Percentiles rank a stretch among this genome's conserved stretches.
phyloP scores from a whole-genome alignment of 2,797 vertebrate species.

The Chiloscyllium punctatum region DNA sequence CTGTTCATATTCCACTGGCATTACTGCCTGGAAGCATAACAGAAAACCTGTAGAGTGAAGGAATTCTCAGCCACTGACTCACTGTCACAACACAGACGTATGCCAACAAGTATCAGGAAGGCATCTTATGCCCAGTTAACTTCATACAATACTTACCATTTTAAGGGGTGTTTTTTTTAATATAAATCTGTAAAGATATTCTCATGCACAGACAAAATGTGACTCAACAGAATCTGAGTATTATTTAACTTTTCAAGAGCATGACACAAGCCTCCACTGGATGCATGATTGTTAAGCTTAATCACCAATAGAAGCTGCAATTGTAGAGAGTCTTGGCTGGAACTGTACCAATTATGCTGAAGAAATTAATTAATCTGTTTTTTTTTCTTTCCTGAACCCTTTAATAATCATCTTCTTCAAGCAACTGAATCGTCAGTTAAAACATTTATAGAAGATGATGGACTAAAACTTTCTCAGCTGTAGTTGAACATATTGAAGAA shows the following conservation, averaged over 20 bases:
- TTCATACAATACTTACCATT: not conserved
- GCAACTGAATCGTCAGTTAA: not conserved
- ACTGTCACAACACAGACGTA: not conserved
- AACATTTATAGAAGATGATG: not conserved
- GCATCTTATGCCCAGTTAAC: not conserved
- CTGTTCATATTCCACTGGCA: not conserved
- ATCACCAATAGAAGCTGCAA: not conserved
- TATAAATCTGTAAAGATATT: not conserved
- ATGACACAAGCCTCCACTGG: not conserved
- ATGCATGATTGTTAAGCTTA: not conserved
- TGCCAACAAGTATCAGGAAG: not conserved
- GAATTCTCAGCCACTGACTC: not conserved
- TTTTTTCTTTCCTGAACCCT: not conserved
- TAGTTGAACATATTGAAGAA: too few species aligned
- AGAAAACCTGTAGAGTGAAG: not conserved
- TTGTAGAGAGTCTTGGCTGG: not conserved
- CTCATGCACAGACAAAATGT: not conserved
- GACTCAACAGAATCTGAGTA: not conserved
- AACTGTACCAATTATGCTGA: not conserved
- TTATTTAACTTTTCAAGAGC: not conserved
- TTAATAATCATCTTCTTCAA: not conserved
- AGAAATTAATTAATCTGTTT: not conserved
- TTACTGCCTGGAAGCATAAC: not conserved
- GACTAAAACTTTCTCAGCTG: not conserved
- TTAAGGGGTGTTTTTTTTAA: not conserved